These are phyloP conservation scores for Holothuria leucospilota DNA, from an alignment of 53 echinoderm and acorn worm genomes.

Conservation along the genomic window DNA sequence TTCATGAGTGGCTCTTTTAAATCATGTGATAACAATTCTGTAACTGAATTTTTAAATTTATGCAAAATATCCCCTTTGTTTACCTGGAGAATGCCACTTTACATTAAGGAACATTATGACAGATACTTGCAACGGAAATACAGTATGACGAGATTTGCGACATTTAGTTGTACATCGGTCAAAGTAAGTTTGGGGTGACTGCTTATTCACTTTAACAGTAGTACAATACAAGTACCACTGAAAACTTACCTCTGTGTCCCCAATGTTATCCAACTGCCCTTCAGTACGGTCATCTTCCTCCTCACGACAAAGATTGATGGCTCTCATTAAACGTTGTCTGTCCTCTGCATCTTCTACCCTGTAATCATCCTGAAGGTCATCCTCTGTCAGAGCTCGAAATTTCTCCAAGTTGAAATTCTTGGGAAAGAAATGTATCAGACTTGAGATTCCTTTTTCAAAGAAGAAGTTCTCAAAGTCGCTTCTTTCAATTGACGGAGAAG, in stretches of 20 bases:
- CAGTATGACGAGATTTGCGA: no score
- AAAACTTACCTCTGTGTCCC: background rate
- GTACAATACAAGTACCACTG: background rate
- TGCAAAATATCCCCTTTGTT: no score
- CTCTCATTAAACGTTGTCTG: conserved; percentile 79
- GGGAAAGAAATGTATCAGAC: conserved; percentile 72
- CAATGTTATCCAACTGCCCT: conserved; percentile 51
- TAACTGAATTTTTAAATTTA: no score
- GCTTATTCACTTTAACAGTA: background rate
- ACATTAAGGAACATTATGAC: no score
- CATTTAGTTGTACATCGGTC: background rate
- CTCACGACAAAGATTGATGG: conserved; percentile 75
- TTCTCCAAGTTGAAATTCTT: conserved; percentile 86
- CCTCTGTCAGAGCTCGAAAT: conserved; percentile 93
- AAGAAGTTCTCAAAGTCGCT: conserved; percentile 76
- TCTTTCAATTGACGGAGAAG: conserved; percentile 39
- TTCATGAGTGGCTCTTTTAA: no score
- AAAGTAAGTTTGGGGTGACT: no score
- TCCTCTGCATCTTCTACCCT: conserved; percentile 61
- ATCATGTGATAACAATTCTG: no score
- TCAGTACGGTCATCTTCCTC: conserved; percentile 86
- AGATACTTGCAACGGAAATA: no score
- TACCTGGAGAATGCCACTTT: no score
- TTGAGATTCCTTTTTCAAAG: conserved; percentile 65
- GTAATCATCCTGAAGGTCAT: conserved; percentile 87